These are phyloP conservation scores for Clarias gariepinus DNA, from an alignment of 2,113 vertebrate species.

Conservation along the genomic window DNA sequence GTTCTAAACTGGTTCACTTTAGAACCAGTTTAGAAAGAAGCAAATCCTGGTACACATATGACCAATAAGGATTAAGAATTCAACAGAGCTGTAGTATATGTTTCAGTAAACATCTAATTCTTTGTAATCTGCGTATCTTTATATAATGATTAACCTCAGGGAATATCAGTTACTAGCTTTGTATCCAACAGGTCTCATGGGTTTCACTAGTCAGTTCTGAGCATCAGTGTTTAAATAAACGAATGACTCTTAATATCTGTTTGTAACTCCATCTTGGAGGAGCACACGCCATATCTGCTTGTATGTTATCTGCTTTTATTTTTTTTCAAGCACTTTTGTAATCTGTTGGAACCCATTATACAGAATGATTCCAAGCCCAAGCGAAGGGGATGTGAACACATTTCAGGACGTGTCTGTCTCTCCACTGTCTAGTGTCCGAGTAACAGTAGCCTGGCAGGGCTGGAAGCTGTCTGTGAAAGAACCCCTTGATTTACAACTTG, in stretches of 20 bases:
- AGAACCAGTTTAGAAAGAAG: too few relatives aligned
- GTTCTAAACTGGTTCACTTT: too few relatives aligned
- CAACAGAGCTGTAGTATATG: not conserved
- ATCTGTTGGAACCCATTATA: conserved; percentile 29
- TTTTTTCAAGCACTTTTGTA: not conserved
- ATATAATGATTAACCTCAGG: not conserved
- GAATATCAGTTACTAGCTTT: not conserved
- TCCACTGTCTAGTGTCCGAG: conserved; percentile 35
- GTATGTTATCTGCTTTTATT: not conserved
- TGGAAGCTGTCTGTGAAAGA: conserved; percentile 27
- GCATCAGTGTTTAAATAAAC: not conserved
- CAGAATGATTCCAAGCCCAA: not conserved
- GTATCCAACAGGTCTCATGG: not conserved
- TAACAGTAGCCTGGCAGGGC: conserved; percentile 41
- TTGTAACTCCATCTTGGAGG: not conserved
- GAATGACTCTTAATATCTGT: not conserved
- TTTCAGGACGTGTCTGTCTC: conserved; percentile 36
- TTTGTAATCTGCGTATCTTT: not conserved
- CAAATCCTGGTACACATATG: not conserved
- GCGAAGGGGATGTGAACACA: conserved; percentile 8
- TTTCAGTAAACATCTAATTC: not conserved
- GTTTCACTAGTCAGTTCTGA: not conserved
- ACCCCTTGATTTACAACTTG: conserved; percentile 36
- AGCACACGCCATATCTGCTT: conserved; percentile 6
- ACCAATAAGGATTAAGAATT: not conserved